A percentile compares a stretch with the other conserved stretches of the same genome.
Conservation (phyloP, 2,888 invertebrate species). For the Chelonus formosanus region DNA sequence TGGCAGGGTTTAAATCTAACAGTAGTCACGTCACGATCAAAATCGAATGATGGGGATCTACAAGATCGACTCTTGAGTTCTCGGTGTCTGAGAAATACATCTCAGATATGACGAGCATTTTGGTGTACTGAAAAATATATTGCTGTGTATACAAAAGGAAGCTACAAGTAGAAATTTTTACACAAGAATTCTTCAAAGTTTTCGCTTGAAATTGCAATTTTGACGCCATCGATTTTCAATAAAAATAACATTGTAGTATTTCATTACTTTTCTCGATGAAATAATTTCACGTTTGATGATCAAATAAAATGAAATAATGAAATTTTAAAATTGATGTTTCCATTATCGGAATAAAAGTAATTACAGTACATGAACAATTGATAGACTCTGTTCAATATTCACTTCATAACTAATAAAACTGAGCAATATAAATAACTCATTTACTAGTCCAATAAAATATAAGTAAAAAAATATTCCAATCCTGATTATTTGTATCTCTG, state of each 20-base stretch:
- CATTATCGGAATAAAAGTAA: slow-evolving; percentile 3
- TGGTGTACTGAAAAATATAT: neutral
- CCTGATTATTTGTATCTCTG: slow-evolving; percentile 46
- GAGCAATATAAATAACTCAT: slow-evolving; percentile 6
- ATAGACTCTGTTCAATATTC: slow-evolving; percentile 5
- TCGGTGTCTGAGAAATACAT: neutral
- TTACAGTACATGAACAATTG: slow-evolving; percentile 1
- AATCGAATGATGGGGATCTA: slow-evolving; percentile 42
- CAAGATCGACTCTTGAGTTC: slow-evolving; percentile 3
- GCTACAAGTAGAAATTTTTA: too few species aligned
- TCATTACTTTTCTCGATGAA: too few species aligned
- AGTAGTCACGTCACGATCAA: slow-evolving; percentile 44
- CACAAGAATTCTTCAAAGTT: too few species aligned
- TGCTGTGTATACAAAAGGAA: too few species aligned
- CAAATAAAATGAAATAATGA: neutral
- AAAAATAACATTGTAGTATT: too few species aligned
- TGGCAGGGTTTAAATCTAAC: slow-evolving; percentile 12
- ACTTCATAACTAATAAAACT: slow-evolving; percentile 1
- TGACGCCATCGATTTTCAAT: too few species aligned
- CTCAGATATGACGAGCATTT: slow-evolving; percentile 15
- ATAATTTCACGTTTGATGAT: neutral
- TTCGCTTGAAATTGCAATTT: too few species aligned
- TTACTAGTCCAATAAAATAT: slow-evolving; percentile 19
- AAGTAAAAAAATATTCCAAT: neutral
- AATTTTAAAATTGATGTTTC: slow-evolving; percentile 5